Conservation (phyloP, 2,113 vertebrate species). For the Apteryx mantelli region DNA sequence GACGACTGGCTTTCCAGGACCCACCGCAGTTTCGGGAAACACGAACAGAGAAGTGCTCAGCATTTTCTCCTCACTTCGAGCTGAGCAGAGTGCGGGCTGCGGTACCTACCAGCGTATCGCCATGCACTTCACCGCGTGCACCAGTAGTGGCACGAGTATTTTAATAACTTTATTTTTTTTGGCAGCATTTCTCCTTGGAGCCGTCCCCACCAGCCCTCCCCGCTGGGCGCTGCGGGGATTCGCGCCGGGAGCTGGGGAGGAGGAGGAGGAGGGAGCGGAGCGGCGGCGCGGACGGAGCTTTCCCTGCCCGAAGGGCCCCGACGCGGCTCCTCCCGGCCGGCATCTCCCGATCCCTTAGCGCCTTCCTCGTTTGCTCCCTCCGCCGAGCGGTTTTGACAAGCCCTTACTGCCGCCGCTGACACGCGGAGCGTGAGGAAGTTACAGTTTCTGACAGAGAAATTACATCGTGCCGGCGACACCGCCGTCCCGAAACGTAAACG, state of each 20-base stretch:
- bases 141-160: too few species aligned
- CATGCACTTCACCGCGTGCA: neutral
- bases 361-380: neutral
- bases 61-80: neutral
- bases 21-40: neutral
- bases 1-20: neutral
- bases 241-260: neutral
- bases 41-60: neutral
- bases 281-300: too few species aligned
- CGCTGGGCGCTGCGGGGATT: neutral
- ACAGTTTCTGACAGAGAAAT: conserved; percentile 36
- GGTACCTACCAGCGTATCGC: neutral
- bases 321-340: too few species aligned
- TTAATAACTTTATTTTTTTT: too few species aligned
- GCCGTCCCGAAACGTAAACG: neutral
- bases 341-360: too few species aligned
- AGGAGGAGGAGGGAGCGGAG: neutral
- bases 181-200: neutral
- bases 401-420: neutral
- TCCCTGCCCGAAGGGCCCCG: too few species aligned
- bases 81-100: neutral
- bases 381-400: conserved; percentile 30
- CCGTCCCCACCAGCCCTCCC: neutral
- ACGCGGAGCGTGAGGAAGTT: conserved; percentile 23
- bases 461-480: neutral